These are phyloP conservation scores for Rousettus leschenaultii DNA, from an alignment of 2,113 vertebrate species.

Conservation along the genomic window DNA sequence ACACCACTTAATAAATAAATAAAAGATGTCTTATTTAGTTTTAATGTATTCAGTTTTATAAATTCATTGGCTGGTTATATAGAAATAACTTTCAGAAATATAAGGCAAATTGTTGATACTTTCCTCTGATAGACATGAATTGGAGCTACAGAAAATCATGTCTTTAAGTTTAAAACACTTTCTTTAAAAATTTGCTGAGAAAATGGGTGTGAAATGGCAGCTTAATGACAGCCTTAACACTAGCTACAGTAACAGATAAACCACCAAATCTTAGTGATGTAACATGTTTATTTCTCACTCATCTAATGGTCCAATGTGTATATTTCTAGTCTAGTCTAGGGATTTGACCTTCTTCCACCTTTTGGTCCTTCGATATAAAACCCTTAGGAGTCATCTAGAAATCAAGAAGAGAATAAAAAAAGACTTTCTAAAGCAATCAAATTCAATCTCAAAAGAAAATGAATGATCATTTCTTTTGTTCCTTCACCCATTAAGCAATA, in stretches of 20 bases:
- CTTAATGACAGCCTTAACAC: not conserved
- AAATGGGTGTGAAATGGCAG: not conserved
- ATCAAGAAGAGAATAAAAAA: not conserved
- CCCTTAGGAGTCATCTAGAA: not conserved
- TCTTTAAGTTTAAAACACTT: not conserved
- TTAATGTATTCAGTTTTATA: constrained; percentile 32
- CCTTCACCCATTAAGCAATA: not conserved
- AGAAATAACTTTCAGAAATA: constrained; percentile 8
- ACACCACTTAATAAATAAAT: constrained; percentile 17
- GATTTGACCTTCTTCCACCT: not conserved
- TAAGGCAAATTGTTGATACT: not conserved
- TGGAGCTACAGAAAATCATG: not conserved
- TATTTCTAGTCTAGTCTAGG: not conserved
- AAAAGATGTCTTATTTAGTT: constrained; percentile 10
- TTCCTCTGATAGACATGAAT: not conserved
- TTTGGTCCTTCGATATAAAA: not conserved
- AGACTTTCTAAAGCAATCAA: not conserved
- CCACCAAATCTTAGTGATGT: not conserved
- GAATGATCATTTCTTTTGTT: not conserved
- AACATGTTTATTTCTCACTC: not conserved
- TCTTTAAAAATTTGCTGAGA: not conserved
- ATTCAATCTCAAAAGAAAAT: not conserved
- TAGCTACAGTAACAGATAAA: not conserved
- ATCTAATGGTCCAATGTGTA: too few species aligned
- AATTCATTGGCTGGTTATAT: not conserved